A percentile compares a stretch with the other conserved stretches of the same genome.
Evolutionary conservation across 2,797 vertebrate genomes (phyloP).

Genomic region (Pyrocephalus nanus): DNA sequence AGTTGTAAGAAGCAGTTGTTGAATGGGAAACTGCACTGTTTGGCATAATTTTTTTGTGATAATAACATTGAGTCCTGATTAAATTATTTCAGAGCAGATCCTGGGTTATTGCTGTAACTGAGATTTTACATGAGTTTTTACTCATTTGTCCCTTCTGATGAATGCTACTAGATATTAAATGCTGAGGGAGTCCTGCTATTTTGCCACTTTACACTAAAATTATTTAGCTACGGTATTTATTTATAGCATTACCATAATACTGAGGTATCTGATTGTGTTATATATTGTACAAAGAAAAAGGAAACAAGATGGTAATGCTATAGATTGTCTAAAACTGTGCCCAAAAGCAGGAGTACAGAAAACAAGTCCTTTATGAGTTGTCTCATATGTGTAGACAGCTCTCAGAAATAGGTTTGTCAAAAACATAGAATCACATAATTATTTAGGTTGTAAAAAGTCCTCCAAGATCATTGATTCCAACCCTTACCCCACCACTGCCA

Average conservation of each 20-base stretch:
- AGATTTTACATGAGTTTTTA: not conserved
- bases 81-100: not conserved
- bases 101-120: not conserved
- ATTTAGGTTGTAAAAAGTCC: not conserved
- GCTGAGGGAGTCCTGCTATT: not conserved
- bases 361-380: not conserved
- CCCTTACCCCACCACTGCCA: not conserved
- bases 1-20: not conserved
- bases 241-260: not conserved
- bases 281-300: not conserved
- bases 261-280: not conserved
- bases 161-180: not conserved
- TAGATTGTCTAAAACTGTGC: not conserved
- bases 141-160: not conserved
- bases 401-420: not conserved
- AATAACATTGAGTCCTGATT: not conserved
- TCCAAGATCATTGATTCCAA: not conserved
- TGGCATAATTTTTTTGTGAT: not conserved
- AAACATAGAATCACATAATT: not conserved
- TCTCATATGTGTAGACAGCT: not conserved
- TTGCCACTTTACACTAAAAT: not conserved
- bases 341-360: not conserved
- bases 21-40: not conserved
- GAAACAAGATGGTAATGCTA: not conserved
- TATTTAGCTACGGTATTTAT: not conserved